Base-by-base conservation (phyloP, 2,888 invertebrate genomes). In the Polyploca ridens region DNA sequence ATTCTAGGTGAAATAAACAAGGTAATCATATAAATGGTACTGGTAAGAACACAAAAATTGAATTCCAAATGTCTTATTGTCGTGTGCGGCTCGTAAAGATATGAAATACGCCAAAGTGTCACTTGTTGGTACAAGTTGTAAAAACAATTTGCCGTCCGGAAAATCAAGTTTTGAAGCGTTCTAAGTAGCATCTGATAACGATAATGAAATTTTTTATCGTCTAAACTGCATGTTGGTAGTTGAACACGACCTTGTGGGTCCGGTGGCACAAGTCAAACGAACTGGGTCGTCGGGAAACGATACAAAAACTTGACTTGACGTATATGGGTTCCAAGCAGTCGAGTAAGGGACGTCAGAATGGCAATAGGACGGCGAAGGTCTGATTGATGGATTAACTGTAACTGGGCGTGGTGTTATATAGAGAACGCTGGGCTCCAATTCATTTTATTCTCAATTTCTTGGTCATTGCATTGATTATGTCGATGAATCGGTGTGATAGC, bases 371-470 rank as follows among this genome's bases (percentile, higher is more conserved):
- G 75, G 78, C 78, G 81, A 82, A 79, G 79, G 76, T 73, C 82
- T 88, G 91, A 90, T 90, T 85, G 89, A 90, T 90, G 78, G 87
- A 72, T 78, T 90, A 90, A 91, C 91, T 88, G 91, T 91, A 87
- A 77, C 80, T 76, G 80, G 84, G 81, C 76, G 82, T 79, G 83
- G 81, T 76, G 63, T 64, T 65, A 59, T 73, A 71, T 75, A 77
- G 74, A 72, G 71, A 73, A 80, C 77, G 74, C 67, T 73, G 72
- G 75, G 75, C 73, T 74, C 69, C 75, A 76, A 80, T 85, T 78
- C 78, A 78, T 77, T 75, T 80, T 75, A 75, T 69, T 67, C 65
- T 69, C 76, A 78, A 77, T 75, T 73, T 76, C 79, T 85, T 81
- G 82, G 80, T 82, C 83, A 84, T 64, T 74, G 80, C 75, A 75